phyloP scores from a whole-genome alignment of 2,888 invertebrate species.

The Mycogona germanica region DNA sequence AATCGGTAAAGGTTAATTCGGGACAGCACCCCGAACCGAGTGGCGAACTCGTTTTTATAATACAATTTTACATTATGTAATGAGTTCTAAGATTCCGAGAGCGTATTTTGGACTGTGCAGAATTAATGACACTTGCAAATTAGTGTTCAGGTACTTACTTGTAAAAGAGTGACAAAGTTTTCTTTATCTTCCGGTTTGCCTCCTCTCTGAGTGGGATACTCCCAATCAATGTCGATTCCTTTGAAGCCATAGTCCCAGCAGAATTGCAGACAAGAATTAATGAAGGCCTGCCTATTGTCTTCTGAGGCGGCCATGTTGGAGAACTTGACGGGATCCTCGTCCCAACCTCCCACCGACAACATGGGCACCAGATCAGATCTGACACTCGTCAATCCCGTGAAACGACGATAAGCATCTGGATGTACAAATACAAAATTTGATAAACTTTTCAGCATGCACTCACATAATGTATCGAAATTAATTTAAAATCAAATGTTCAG shows the following conservation, averaged over 20 bases:
- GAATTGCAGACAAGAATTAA: slow-evolving; percentile 54
- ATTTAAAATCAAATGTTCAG: no score
- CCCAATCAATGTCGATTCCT: slow-evolving; percentile 28
- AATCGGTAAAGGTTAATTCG: no score
- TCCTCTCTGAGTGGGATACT: slow-evolving; percentile 30
- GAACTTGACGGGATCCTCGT: slow-evolving; percentile 37
- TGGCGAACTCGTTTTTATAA: no score
- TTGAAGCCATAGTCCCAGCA: slow-evolving; percentile 41
- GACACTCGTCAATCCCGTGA: slow-evolving; percentile 24
- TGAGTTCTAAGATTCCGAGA: no score
- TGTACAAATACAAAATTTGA: no score
- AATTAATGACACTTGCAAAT: no score
- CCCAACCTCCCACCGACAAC: slow-evolving; percentile 49
- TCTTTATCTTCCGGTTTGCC: slow-evolving; percentile 29
- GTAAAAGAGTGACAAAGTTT: slow-evolving; percentile 43
- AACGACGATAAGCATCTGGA: slow-evolving; percentile 22
- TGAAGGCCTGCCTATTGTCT: slow-evolving; percentile 37
- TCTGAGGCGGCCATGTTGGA: slow-evolving; percentile 37
- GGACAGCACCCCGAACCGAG: no score
- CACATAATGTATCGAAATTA: no score
- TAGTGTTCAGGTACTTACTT: no score
- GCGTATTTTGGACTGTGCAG: no score
- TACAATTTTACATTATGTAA: no score
- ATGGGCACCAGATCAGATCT: slow-evolving; percentile 45
- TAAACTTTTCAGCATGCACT: no score